phyloP scores from a whole-genome alignment of 2,113 vertebrate species.

The Uropsilus gracilis region DNA sequence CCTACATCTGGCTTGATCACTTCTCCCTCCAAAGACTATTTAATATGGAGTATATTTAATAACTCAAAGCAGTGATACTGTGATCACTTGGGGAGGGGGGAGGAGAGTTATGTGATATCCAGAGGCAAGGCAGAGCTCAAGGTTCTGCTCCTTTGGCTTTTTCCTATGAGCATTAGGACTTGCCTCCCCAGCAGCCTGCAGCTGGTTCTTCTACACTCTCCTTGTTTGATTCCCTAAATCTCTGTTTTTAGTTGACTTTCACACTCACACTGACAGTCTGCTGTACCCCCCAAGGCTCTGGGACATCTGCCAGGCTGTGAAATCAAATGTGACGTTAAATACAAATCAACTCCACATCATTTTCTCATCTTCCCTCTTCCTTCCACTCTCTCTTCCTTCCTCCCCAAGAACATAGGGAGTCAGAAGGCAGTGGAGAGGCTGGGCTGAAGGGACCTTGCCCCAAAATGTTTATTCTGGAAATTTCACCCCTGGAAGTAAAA shows the following conservation, averaged over 20 bases:
- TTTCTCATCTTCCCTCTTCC: not conserved
- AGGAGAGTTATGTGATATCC: accelerated
- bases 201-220: constrained; percentile 37
- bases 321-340: constrained; percentile 62
- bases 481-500: not conserved
- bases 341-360: not conserved
- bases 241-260: constrained; percentile 68
- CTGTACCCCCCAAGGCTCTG: constrained; percentile 34
- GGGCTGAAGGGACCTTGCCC: not conserved
- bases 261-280: constrained; percentile 53
- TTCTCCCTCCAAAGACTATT: not conserved
- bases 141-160: not conserved
- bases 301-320: constrained; percentile 68
- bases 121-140: not conserved
- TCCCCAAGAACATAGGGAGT: not conserved
- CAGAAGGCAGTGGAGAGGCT: not conserved
- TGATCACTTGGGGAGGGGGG: not conserved
- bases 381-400: not conserved
- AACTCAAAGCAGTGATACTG: not conserved
- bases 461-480: not conserved
- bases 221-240: constrained; percentile 68
- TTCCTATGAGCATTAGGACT: not conserved
- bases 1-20: not conserved
- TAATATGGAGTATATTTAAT: not conserved
- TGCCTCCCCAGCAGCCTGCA: not conserved